Conservation (phyloP, 2,797 vertebrate genomes). For the Mormyrus hasselquistii region DNA sequence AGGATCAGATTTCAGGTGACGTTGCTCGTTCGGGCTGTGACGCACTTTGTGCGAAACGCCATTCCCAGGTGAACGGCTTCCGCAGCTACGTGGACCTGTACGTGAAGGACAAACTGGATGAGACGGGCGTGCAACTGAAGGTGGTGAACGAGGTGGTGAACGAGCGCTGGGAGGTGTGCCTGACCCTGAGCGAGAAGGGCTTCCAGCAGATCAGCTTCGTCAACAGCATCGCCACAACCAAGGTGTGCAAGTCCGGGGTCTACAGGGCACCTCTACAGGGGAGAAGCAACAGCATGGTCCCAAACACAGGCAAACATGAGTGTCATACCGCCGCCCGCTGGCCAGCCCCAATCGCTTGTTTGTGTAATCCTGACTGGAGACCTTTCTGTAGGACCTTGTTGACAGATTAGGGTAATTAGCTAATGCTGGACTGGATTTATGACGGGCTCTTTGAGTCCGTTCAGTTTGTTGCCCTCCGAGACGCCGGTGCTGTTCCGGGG, state of each 20-base stretch:
- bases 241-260: slow-evolving; percentile 53
- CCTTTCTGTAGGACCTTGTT: not conserved
- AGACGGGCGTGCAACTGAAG: slow-evolving; percentile 79
- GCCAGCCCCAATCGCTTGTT: not conserved
- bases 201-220: slow-evolving; percentile 89
- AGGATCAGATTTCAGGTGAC: not conserved
- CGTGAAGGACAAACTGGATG: slow-evolving; percentile 83
- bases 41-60: not conserved
- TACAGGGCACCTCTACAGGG: not conserved
- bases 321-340: not conserved
- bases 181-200: slow-evolving; percentile 82
- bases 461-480: not conserved
- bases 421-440: not conserved
- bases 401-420: not conserved
- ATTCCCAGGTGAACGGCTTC: slow-evolving; percentile 72
- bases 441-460: not conserved
- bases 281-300: not conserved
- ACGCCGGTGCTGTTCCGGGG: not conserved
- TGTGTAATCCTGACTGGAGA: not conserved
- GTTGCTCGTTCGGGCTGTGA: not conserved
- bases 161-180: slow-evolving; percentile 83
- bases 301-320: not conserved
- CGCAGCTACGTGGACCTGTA: slow-evolving; percentile 86
- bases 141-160: slow-evolving; percentile 80
- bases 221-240: slow-evolving; percentile 87